Conservation (phyloP, 2,888 invertebrate species). For the Cyclophora albipunctata region DNA sequence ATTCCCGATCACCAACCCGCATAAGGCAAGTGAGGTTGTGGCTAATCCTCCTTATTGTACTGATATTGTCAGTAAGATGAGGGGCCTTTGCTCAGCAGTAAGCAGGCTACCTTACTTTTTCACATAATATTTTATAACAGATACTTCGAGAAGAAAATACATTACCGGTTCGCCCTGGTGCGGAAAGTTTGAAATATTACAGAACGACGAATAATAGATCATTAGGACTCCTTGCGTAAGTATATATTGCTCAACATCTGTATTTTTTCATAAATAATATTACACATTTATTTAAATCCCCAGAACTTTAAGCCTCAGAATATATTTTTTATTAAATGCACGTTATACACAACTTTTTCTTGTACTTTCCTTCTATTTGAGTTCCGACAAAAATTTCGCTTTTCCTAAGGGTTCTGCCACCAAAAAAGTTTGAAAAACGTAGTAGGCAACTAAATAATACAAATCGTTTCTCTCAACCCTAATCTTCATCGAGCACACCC, state of each 20-base stretch:
- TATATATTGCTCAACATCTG: too few relatives aligned
- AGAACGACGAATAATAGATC: constrained; percentile 17
- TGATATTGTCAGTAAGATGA: too few relatives aligned
- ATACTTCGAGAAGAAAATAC: constrained; percentile 42
- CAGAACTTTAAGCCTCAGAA: too few relatives aligned
- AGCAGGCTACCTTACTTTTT: too few relatives aligned
- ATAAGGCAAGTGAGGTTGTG: not conserved
- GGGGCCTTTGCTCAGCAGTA: too few relatives aligned
- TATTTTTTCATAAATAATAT: not conserved
- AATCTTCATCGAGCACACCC: not conserved
- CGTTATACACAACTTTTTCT: too few relatives aligned
- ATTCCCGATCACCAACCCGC: too few relatives aligned
- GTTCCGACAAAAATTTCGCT: not conserved
- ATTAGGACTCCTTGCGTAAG: too few relatives aligned
- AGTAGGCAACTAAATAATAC: constrained; percentile 35
- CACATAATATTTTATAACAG: constrained; percentile 18
- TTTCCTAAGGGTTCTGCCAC: constrained; percentile 26
- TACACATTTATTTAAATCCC: constrained; percentile 1
- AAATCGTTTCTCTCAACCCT: constrained; percentile 17
- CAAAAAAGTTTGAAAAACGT: constrained; percentile 23
- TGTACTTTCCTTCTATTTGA: too few relatives aligned
- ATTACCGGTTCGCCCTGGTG: constrained; percentile 39
- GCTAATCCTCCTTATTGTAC: too few relatives aligned
- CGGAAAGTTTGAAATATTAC: constrained; percentile 37
- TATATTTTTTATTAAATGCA: too few relatives aligned